Percentiles rank a stretch among this genome's conserved stretches.
These are phyloP conservation scores for Sinocyclocheilus maitianheensis DNA, from an alignment of 2,113 vertebrate species.

Conservation along the genomic window DNA sequence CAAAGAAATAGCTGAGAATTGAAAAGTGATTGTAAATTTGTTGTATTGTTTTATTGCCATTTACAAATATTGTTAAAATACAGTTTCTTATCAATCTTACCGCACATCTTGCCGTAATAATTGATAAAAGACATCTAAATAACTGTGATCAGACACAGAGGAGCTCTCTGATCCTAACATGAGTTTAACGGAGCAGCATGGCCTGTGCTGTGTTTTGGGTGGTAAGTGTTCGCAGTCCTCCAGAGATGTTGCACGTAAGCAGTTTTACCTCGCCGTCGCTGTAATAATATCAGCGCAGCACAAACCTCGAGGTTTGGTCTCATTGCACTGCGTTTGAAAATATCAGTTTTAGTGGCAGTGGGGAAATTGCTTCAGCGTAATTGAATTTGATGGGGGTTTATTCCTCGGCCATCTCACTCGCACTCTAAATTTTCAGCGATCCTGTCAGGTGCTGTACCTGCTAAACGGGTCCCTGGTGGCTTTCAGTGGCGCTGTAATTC, in stretches of 20 bases:
- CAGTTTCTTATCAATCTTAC: background rate
- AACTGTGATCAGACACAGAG: background rate
- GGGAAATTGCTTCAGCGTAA: slow-evolving; percentile 31
- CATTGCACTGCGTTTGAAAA: background rate
- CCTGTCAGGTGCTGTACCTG: slow-evolving; percentile 40
- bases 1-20: background rate
- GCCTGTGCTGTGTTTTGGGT: background rate
- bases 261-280: background rate
- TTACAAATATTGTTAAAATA: background rate
- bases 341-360: background rate
- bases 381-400: slow-evolving; percentile 41
- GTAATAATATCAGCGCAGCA: background rate
- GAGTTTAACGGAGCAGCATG: background rate
- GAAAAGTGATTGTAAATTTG: background rate
- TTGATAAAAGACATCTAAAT: background rate
- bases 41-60: background rate
- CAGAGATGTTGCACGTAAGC: background rate
- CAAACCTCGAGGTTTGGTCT: slow-evolving; percentile 15
- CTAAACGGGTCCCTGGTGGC: slow-evolving; percentile 35
- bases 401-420: background rate
- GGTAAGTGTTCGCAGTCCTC: background rate
- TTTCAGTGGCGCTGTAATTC: slow-evolving; percentile 27
- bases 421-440: slow-evolving; percentile 25
- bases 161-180: background rate
- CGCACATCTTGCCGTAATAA: background rate